Evolutionary conservation across 2,797 vertebrate species (phyloP).

Genomic region (Florisuga fusca): DNA sequence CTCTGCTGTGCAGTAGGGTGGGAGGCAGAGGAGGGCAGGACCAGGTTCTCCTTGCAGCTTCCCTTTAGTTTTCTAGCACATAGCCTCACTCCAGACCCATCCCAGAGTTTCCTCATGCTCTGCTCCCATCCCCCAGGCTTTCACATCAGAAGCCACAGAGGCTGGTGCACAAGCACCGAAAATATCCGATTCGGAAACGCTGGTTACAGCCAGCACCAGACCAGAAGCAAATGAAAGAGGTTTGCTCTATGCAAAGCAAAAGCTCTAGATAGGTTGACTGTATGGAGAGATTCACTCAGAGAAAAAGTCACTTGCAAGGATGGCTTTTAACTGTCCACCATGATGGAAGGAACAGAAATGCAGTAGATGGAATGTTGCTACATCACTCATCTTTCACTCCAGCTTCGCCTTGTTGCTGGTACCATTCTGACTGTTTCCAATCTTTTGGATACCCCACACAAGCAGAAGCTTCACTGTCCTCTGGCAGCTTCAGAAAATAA

Average conservation of each 20-base stretch:
- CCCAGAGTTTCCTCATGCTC: background rate
- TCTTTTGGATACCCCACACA: background rate
- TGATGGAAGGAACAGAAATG: background rate
- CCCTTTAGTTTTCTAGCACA: background rate
- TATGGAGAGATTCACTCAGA: background rate
- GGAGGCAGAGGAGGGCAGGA: background rate
- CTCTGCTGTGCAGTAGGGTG: background rate
- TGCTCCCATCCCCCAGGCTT: background rate
- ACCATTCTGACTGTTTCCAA: background rate
- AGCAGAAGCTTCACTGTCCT: background rate
- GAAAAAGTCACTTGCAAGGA: background rate
- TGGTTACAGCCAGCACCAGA: background rate
- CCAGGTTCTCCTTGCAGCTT: background rate
- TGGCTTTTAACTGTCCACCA: background rate
- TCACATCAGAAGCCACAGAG: background rate
- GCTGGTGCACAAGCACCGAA: background rate
- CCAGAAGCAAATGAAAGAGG: background rate
- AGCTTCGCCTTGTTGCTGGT: background rate
- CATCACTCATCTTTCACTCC: background rate
- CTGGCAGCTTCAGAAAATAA: conserved; percentile 14
- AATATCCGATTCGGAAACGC: background rate
- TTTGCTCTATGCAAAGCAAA: background rate
- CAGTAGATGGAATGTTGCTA: background rate
- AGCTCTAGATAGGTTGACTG: background rate
- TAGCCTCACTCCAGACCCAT: background rate